Evolutionary conservation across 2,888 invertebrate species (phyloP).

Genomic region (Pheosia tremula): DNA sequence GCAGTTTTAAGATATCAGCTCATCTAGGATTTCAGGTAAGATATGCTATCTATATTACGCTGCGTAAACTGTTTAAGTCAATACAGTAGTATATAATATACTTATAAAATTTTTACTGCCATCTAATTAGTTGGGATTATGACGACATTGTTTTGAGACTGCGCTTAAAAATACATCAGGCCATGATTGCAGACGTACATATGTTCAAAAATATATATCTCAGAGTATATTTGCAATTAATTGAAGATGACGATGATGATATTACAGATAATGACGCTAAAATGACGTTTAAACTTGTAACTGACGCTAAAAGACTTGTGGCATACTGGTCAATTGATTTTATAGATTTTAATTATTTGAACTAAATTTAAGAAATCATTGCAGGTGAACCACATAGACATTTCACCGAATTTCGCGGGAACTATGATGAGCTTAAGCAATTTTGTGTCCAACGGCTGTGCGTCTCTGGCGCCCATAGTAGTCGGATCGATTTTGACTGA

Average conservation of each 20-base stretch:
- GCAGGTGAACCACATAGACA: slow-evolving; percentile 91
- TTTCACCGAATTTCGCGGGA: slow-evolving; percentile 92
- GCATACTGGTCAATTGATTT: no score
- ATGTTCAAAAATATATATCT: background rate
- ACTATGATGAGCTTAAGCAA: slow-evolving; percentile 93
- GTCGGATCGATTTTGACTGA: slow-evolving; percentile 88
- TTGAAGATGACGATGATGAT: no score
- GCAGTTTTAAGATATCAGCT: slow-evolving; percentile 85
- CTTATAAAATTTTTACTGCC: background rate
- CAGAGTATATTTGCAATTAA: no score
- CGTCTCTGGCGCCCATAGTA: slow-evolving; percentile 89
- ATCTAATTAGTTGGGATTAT: background rate
- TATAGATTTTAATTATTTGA: no score
- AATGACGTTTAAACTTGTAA: no score
- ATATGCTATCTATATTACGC: background rate
- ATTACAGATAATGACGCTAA: no score
- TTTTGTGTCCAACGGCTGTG: slow-evolving; percentile 88
- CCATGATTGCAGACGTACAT: background rate
- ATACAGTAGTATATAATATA: slow-evolving; percentile 8
- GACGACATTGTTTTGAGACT: background rate
- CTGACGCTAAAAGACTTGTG: no score
- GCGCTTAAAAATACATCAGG: background rate
- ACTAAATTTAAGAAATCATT: no score
- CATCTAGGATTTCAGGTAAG: slow-evolving; percentile 86
- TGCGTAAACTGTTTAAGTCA: background rate